Conservation (phyloP, 2,888 invertebrate species). For the Cabera pusaria region DNA sequence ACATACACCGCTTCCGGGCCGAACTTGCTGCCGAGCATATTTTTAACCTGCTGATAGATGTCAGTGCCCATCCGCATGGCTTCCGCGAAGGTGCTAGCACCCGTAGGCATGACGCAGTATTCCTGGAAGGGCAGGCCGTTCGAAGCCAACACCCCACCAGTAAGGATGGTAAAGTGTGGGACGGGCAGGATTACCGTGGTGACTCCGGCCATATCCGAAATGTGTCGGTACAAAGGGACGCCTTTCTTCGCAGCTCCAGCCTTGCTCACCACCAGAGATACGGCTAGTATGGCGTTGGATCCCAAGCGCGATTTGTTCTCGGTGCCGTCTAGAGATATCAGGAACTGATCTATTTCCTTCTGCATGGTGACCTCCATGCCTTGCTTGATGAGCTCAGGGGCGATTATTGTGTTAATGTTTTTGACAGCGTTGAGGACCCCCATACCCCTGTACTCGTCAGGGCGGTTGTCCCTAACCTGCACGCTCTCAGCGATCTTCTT, state of each 20-base stretch:
- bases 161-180: conserved; percentile 98
- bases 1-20: conserved; percentile 96
- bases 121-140: conserved; percentile 98
- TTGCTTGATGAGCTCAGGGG: conserved; percentile 90
- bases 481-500: conserved; percentile 97
- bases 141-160: conserved; percentile 97
- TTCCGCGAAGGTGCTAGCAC: conserved; percentile 95
- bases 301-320: conserved; percentile 97
- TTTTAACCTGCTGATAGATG: conserved; percentile 96
- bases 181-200: conserved; percentile 95
- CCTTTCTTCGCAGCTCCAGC: conserved; percentile 98
- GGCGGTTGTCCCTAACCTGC: conserved; percentile 96
- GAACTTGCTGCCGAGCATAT: conserved; percentile 94
- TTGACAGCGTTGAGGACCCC: conserved; percentile 95
- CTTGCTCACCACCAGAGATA: conserved; percentile 97
- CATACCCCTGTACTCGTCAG: conserved; percentile 94
- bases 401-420: conserved; percentile 93
- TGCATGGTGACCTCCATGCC: conserved; percentile 95
- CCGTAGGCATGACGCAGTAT: conserved; percentile 96
- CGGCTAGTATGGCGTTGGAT: conserved; percentile 97
- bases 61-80: conserved; percentile 99
- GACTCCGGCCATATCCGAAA: conserved; percentile 97
- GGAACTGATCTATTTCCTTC: conserved; percentile 92
- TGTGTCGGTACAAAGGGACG: conserved; percentile 93
- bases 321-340: conserved; percentile 96